A percentile compares a stretch with the other conserved stretches of the same genome.
These are phyloP conservation scores for Himalopsyche phryganea DNA, from an alignment of 1,140 invertebrate species.

Conservation along the genomic window DNA sequence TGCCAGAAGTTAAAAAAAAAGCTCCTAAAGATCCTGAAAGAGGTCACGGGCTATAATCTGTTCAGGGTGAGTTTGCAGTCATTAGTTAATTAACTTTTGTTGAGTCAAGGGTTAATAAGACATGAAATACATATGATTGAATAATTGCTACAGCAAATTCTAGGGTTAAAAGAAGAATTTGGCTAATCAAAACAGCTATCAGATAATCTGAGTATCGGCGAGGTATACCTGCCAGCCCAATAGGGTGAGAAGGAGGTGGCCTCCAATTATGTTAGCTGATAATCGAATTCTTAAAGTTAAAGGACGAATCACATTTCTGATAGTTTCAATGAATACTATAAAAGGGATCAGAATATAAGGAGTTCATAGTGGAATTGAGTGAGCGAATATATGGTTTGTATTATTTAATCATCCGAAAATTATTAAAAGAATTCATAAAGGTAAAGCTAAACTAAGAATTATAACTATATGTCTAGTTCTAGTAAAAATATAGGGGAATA, in stretches of 20 bases:
- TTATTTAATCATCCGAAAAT: slow-evolving; percentile 56
- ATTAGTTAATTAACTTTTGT: slow-evolving; percentile 54
- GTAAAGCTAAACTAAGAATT: slow-evolving; percentile 54
- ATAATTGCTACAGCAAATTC: slow-evolving; percentile 53
- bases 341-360: slow-evolving; percentile 54
- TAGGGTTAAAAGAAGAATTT: slow-evolving; percentile 52
- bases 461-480: slow-evolving; percentile 56
- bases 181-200: slow-evolving; percentile 45
- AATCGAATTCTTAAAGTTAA: slow-evolving; percentile 61
- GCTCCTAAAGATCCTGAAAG: slow-evolving; percentile 46
- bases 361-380: slow-evolving; percentile 60
- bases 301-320: slow-evolving; percentile 61
- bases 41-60: slow-evolving; percentile 56
- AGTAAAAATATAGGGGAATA: slow-evolving; percentile 67
- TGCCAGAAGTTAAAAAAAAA: slow-evolving; percentile 45
- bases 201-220: slow-evolving; percentile 37
- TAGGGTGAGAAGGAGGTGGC: slow-evolving; percentile 58
- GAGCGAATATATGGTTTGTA: slow-evolving; percentile 55
- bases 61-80: slow-evolving; percentile 51
- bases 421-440: slow-evolving; percentile 61
- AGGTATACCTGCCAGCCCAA: slow-evolving; percentile 52
- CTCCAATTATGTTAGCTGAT: slow-evolving; percentile 67
- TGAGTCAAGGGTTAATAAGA: slow-evolving; percentile 51
- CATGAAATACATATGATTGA: slow-evolving; percentile 56
- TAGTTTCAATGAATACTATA: slow-evolving; percentile 58